Conservation (phyloP, 2,797 vertebrate species). For the Momotus momota region DNA sequence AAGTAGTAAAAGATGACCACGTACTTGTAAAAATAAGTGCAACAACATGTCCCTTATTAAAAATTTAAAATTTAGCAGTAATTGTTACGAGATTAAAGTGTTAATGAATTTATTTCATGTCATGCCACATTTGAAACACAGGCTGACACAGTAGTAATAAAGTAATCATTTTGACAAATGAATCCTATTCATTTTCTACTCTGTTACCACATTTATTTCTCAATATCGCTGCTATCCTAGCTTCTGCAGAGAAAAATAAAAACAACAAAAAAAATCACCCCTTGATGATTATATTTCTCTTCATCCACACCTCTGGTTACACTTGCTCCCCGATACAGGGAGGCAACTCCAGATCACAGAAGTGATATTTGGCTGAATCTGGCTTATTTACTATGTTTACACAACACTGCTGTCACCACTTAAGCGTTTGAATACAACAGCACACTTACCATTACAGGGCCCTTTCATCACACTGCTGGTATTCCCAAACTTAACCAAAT, state of each 20-base stretch:
- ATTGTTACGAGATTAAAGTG: background rate
- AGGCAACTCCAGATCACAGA: background rate
- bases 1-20: background rate
- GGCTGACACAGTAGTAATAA: background rate
- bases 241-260: background rate
- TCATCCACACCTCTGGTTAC: background rate
- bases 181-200: background rate
- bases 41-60: background rate
- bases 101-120: background rate
- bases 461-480: background rate
- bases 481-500: background rate
- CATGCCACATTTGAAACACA: background rate
- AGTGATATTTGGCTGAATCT: too few species aligned
- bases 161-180: background rate
- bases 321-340: background rate
- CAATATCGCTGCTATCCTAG: background rate
- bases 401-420: background rate
- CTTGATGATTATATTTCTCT: background rate
- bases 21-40: background rate
- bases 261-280: background rate
- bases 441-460: background rate
- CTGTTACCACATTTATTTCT: background rate
- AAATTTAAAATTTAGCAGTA: background rate
- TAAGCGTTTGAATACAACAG: background rate
- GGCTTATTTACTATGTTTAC: background rate